Evolutionary conservation across 2,113 vertebrate species (phyloP), one percentile per base, ranked within the genome.

Genomic region (Nothoprocta perdicaria): DNA sequence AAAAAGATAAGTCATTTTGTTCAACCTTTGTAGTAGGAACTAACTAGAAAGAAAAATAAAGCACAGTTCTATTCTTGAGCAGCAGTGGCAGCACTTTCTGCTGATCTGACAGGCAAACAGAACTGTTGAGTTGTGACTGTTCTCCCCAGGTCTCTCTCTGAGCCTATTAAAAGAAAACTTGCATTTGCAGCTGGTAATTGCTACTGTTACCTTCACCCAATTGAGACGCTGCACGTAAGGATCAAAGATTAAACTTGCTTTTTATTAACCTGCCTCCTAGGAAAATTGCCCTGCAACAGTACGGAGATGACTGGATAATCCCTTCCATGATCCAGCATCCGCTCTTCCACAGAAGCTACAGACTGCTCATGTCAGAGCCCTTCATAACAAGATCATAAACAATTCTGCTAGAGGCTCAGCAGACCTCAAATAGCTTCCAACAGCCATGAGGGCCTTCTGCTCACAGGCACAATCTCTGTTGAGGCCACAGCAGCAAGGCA

Each of bases 151-250:
- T 6, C 46, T 16, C 46, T 16, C 50, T 18, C 1, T 16, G 48
- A 73, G 35, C 24, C n/a, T 26, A 24, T 60, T 8, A 89, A n/a
- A 87, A 38, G 33, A 72, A 69, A 48, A 4, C 8, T 24, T 29
- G 14, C 7, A 10, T 23, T 40, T 35, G 31, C 31, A 73, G 60
- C 21, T 22, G 13, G 40, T n/a, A 88, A 69, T 11, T 17, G n/a
- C 72, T 66, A 8, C 72, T 18, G 12, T 40, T 74, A 23, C 22
- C 33, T 14, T 87, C n/a, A 27, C 14, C 68, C 0, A 0, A 63
- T 21, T 27, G 21, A 48, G 16, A 23, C 6, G 35, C 33, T 3
- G 17, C 10, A 38, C 0, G 0, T 5, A 9, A 1, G 0, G 3
- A 75, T 31, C 27, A 35, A 52, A 58, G 7, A 76, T 45, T 7